These are phyloP conservation scores for Molanna angustata DNA, from an alignment of 2,888 invertebrate species.

Conservation along the genomic window DNA sequence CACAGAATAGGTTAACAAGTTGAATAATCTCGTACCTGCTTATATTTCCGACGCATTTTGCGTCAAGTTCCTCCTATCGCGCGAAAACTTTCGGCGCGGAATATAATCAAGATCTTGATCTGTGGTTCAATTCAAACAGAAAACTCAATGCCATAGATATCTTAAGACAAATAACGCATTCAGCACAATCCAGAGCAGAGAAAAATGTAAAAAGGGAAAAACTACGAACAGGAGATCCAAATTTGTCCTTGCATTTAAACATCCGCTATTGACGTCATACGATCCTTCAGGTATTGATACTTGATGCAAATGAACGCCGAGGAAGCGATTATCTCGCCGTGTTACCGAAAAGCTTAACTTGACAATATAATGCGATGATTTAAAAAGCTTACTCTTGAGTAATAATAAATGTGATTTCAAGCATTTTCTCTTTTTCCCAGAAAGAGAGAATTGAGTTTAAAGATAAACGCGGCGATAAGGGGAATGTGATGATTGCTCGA, in stretches of 20 bases:
- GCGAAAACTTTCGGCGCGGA: constrained; percentile 16
- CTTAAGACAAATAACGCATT: constrained; percentile 11
- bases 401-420: constrained; percentile 20
- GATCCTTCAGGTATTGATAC: no score
- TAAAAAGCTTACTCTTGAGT: constrained; percentile 14
- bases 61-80: constrained; percentile 21
- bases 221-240: no score
- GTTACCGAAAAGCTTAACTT: constrained; percentile 18
- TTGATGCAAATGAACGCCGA: no score
- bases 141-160: constrained; percentile 8
- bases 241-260: no score
- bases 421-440: constrained; percentile 2
- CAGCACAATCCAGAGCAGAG: not conserved
- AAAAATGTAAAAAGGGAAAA: constrained; percentile 8
- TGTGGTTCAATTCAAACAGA: constrained; percentile 6
- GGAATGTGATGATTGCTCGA: not conserved
- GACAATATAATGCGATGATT: constrained; percentile 22
- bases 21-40: no score
- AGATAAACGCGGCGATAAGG: not conserved
- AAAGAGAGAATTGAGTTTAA: not conserved
- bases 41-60: constrained; percentile 12
- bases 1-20: no score
- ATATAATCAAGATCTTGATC: constrained; percentile 17
- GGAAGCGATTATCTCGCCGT: constrained; percentile 19
- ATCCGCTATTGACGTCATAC: constrained; percentile 2